Percentiles rank a stretch among this genome's conserved stretches.
phyloP scores from a whole-genome alignment of 2,888 invertebrate species.

The Eristalis intricaria region DNA sequence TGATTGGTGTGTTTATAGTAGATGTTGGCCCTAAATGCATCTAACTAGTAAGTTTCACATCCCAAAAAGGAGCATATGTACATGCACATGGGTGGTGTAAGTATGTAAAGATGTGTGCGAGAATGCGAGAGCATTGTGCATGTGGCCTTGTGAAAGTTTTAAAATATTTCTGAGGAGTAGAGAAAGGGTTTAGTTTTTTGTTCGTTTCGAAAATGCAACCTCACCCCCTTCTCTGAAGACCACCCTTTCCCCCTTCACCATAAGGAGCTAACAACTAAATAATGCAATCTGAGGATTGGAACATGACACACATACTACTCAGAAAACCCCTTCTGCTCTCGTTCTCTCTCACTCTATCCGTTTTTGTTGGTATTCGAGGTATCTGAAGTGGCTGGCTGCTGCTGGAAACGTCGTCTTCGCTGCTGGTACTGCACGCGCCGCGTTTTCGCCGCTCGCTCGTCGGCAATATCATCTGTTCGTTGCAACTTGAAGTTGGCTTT shows the following conservation, averaged over 20 bases:
- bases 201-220: constrained; percentile 36
- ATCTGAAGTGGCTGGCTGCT: constrained; percentile 45
- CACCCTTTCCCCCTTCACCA: constrained; percentile 7
- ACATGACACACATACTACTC: constrained; percentile 57
- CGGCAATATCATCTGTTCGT: constrained; percentile 55
- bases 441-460: constrained; percentile 12
- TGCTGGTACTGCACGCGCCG: constrained; percentile 35
- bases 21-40: constrained; percentile 68
- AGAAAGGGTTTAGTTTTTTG: constrained; percentile 34
- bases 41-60: constrained; percentile 52
- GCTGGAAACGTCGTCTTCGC: constrained; percentile 43
- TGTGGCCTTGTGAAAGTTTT: constrained; percentile 66
- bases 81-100: constrained; percentile 3
- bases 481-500: constrained; percentile 61
- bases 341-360: not conserved
- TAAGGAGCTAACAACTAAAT: constrained; percentile 64
- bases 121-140: constrained; percentile 22
- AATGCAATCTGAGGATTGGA: constrained; percentile 66
- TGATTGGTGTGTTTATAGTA: constrained; percentile 68
- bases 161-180: constrained; percentile 56
- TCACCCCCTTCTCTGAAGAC: constrained; percentile 4
- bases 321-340: constrained; percentile 19
- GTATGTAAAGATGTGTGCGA: constrained; percentile 21
- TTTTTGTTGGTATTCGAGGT: not conserved
- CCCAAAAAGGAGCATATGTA: constrained; percentile 18